Base-by-base conservation (phyloP, 2,113 vertebrate genomes). In the Sprattus sprattus region DNA sequence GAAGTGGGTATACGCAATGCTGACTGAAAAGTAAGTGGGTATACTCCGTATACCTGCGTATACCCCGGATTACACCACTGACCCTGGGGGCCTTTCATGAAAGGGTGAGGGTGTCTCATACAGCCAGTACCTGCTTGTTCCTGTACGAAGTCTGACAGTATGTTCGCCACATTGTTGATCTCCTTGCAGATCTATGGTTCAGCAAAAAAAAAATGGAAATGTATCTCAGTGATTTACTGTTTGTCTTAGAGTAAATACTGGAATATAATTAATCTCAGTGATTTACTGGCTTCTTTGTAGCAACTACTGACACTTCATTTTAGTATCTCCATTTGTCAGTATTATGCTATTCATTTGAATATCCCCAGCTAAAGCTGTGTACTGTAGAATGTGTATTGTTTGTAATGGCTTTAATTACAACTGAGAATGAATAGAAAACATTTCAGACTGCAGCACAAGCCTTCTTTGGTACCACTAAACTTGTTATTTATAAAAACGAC, bases 121-220 rank as follows among this genome's bases (percentile, higher is more conserved):
- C 22, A 45, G 32, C 67, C 81, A 44, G 20, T 93, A 97, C 97
- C 95, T 93, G 97, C 96, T 82, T 83, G 93, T 8, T 94, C 91
- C 57, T 96, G 95, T 57, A 97, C 92, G 88, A 95, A 97, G 85
- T 94, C 92, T 25, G 97, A 95, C 91, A 97, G 89, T 0, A 95
- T 91, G 82, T 96, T 95, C 83, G 96, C 91, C 85, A 96, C 90
- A 82, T 93, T 92, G 91, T 95, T 96, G 81, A 98, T 97, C 93
- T 99, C 97, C 4, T 95, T 95, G 91, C 97, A 98, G 83, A 97
- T 96, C 97, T 98, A 89, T 32, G 89, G 7, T 45, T 52, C 83
- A 85, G 84, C 81, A 90, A 8, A 90, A 6, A 89, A 15, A 83
- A 9, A 1, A 22, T 6, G 13, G 39, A 39, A 28, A 32, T 15